Percentiles rank a stretch among this genome's conserved stretches.
phyloP scores from a whole-genome alignment of 35 echinoderm and acorn worm species.

The Diadema setosum region DNA sequence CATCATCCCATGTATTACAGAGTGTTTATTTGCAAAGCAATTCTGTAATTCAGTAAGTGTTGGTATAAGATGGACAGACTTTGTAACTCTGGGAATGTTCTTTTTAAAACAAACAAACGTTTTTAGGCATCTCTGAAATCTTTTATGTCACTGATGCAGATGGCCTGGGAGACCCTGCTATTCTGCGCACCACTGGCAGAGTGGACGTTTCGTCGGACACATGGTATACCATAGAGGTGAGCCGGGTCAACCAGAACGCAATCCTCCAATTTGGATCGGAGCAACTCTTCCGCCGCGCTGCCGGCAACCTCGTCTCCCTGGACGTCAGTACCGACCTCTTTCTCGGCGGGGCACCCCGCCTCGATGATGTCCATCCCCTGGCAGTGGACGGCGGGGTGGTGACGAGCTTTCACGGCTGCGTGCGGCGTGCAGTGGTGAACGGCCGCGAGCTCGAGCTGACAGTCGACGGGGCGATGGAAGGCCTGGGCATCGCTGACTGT shows the following conservation, averaged over 20 bases:
- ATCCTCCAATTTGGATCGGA: conserved; percentile 32
- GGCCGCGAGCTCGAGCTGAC: conserved; percentile 28
- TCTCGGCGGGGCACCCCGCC: conserved; percentile 49
- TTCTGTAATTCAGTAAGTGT: no score
- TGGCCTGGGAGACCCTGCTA: conserved; percentile 63
- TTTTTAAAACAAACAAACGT: background rate
- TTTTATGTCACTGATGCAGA: no score
- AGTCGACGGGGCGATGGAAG: conserved; percentile 33
- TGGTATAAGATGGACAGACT: background rate
- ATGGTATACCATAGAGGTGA: conserved; percentile 61
- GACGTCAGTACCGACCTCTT: conserved; percentile 63
- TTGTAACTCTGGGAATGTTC: background rate
- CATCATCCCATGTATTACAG: no score
- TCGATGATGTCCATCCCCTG: conserved; percentile 37
- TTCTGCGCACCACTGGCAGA: conserved; percentile 9
- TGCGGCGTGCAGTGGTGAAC: conserved; percentile 53
- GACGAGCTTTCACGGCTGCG: conserved; percentile 52
- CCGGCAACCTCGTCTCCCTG: conserved; percentile 33
- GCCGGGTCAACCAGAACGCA: conserved; percentile 46
- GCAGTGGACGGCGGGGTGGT: conserved; percentile 56
- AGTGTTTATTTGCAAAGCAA: no score
- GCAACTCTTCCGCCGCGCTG: conserved; percentile 22
- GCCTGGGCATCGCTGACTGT: conserved; percentile 58
- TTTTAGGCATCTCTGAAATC: background rate
- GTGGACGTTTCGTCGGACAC: conserved; percentile 30